Percentiles rank a stretch among this genome's conserved stretches.
Evolutionary conservation across 2,797 vertebrate species (phyloP).

Genomic region (Poecile montanus): DNA sequence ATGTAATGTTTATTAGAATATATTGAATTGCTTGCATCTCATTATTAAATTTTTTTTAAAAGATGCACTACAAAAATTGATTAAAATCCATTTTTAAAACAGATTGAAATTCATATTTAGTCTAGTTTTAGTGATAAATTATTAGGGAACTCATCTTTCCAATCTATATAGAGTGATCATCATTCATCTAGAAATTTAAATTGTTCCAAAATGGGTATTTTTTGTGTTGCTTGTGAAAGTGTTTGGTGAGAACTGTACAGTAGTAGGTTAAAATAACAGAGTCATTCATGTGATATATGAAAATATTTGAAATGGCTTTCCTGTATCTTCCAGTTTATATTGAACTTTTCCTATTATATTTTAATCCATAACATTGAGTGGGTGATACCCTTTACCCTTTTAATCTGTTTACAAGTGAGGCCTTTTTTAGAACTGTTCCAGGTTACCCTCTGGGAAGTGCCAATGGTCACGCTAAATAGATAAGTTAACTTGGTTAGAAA

Average conservation of each 20-base stretch:
- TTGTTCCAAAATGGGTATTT: not conserved
- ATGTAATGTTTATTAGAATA: not conserved
- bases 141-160: not conserved
- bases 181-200: not conserved
- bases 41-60: not conserved
- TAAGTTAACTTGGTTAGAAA: not conserved
- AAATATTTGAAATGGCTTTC: not conserved
- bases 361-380: not conserved
- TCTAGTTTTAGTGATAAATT: not conserved
- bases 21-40: not conserved
- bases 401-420: not conserved
- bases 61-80: not conserved
- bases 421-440: not conserved
- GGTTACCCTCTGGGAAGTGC: not conserved
- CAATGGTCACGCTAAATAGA: not conserved
- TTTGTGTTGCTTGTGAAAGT: not conserved
- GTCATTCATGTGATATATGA: not conserved
- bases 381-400: not conserved
- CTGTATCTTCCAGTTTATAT: not conserved
- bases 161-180: not conserved
- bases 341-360: not conserved
- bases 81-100: not conserved
- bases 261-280: not conserved
- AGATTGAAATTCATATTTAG: not conserved
- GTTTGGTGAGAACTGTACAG: not conserved